Evolutionary conservation across 2,113 vertebrate genomes (phyloP).

Genomic region (Anguilla japonica): DNA sequence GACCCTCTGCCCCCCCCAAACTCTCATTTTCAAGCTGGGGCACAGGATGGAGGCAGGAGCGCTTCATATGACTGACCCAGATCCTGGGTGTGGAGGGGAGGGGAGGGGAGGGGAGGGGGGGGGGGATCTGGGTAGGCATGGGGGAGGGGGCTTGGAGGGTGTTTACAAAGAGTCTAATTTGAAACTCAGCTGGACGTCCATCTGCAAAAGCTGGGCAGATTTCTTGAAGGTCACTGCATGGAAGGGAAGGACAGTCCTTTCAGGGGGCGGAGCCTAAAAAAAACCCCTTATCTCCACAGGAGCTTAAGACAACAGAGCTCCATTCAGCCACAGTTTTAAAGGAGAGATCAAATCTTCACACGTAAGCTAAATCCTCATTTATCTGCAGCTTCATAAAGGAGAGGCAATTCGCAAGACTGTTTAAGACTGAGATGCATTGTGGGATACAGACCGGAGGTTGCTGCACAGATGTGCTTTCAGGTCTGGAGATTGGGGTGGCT

Average conservation of each 20-base stretch:
- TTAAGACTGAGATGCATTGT: background rate
- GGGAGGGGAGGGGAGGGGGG: background rate
- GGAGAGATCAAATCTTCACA: background rate
- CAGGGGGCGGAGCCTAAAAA: background rate
- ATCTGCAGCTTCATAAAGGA: background rate
- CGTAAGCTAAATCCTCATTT: background rate
- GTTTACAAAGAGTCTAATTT: conserved; percentile 42
- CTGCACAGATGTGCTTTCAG: background rate
- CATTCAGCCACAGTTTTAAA: background rate
- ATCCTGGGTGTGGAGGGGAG: conserved; percentile 46
- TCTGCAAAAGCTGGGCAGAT: conserved; percentile 38
- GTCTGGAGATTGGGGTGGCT: background rate
- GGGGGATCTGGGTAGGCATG: background rate
- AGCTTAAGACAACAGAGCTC: background rate
- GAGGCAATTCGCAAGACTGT: background rate
- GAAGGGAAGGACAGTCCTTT: conserved; percentile 19
- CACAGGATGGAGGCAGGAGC: conserved; percentile 30
- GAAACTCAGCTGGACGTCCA: conserved; percentile 39
- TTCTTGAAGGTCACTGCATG: conserved; percentile 37
- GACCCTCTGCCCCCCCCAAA: background rate
- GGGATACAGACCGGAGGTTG: background rate
- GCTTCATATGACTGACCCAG: conserved; percentile 69
- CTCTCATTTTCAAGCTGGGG: conserved; percentile 42
- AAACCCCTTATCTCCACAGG: conserved; percentile 25
- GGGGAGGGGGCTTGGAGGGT: conserved; percentile 14